A percentile compares a stretch with the other conserved stretches of the same genome.
These are phyloP conservation scores for Protophormia terraenovae DNA, from an alignment of 2,888 invertebrate genomes.

Conservation along the genomic window DNA sequence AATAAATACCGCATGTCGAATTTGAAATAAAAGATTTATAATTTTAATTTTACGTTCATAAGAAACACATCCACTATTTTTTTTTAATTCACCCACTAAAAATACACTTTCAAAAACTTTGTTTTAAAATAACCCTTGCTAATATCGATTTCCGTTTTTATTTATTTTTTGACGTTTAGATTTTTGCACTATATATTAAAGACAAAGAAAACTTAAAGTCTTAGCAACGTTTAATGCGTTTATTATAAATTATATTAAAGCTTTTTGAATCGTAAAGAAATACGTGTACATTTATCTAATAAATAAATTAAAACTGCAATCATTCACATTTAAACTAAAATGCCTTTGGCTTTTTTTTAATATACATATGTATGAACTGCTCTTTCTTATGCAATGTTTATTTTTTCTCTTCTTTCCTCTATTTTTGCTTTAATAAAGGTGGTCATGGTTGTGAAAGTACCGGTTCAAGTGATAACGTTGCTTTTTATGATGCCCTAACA, in stretches of 20 bases:
- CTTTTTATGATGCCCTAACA: conserved; percentile 77
- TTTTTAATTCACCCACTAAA: conserved; percentile 49
- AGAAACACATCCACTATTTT: conserved; percentile 50
- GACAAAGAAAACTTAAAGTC: not conserved
- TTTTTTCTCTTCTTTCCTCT: conserved; percentile 74
- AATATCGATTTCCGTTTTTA: conserved; percentile 22
- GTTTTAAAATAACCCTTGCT: conserved; percentile 42
- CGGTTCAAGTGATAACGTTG: conserved; percentile 73
- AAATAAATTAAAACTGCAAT: conserved; percentile 56
- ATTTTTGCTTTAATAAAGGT: conserved; percentile 72
- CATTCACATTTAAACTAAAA: conserved; percentile 60
- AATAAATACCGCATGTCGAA: conserved; percentile 45
- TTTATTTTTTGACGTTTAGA: conserved; percentile 16
- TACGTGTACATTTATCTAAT: conserved; percentile 53
- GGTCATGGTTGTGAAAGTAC: conserved; percentile 72
- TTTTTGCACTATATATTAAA: conserved; percentile 46
- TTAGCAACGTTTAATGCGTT: conserved; percentile 10
- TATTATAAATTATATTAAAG: conserved; percentile 23
- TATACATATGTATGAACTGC: conserved; percentile 52
- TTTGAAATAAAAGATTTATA: conserved; percentile 13
- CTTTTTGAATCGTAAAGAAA: conserved; percentile 28
- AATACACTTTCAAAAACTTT: conserved; percentile 36
- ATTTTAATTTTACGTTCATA: conserved; percentile 41
- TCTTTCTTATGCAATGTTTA: conserved; percentile 66
- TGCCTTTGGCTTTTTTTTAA: conserved; percentile 90